Base-by-base conservation (phyloP, 2,797 vertebrate species). In the Ispidina picta region DNA sequence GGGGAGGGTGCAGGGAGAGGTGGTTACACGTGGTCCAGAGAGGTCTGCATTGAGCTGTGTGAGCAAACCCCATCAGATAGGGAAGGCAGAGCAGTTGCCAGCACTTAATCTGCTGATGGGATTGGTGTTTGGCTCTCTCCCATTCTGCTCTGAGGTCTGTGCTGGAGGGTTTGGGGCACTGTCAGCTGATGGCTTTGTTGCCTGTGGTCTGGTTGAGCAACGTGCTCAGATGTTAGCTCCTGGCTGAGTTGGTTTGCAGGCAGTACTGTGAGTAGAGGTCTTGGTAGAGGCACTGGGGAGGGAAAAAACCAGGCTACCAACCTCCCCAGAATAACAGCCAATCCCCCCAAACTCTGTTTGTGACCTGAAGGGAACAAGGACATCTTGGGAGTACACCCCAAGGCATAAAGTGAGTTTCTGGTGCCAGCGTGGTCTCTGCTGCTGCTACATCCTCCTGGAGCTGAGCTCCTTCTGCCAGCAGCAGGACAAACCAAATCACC, bases 101-200 rank as follows among this genome's bases (percentile, higher is more conserved):
- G 84, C 2, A 4, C 35, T 58, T 63, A 6, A 8, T 70, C 78
- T 88, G 89, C 83, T 66, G 71, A 3, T 26, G 81, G 87, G 80
- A 8, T 43, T 82, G 92, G 41, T 64, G 92, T 52, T 58, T 86
- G 83, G 68, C n/a, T 33, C 65, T 74, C 56, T 89, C 75, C 73
- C 80, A 15, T 75, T 83, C 60, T 1, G 1, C 76, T 72, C 60
- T 13, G 23, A 58, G 81, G 55, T 66, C 72, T 88, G 22, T 60
- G 66, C 90, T 94, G 89, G 58, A 90, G 77, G 64, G 25, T 65
- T 93, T n/a, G 46, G 69, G 87, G 70, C 33, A 18, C 83, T 59
- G 64, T 94, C 89, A 93, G 92, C 91, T 92, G 94, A 86, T 95
- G 90, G 90, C 68, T 93, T 82, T 87, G 76, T 74, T 95, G 86